Evolutionary conservation across 2,888 invertebrate species (phyloP).

Genomic region (Tetanocera ferruginea): DNA sequence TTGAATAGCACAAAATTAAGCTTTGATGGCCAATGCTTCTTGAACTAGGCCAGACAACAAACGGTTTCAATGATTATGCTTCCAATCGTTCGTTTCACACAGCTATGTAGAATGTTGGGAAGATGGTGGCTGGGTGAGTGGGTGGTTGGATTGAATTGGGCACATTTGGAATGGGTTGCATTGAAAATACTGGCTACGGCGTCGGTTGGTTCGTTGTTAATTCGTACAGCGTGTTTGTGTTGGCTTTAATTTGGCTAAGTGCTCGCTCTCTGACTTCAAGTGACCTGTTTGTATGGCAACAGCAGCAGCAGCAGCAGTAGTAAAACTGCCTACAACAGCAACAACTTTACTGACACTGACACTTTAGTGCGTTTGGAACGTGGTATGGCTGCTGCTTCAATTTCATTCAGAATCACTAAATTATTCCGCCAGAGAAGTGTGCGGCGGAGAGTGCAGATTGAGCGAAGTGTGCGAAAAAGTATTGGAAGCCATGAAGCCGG

Average conservation of each 20-base stretch:
- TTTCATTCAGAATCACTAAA: too few relatives aligned
- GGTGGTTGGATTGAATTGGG: too few relatives aligned
- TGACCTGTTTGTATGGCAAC: neutral
- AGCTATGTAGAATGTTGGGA: too few relatives aligned
- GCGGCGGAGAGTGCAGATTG: too few relatives aligned
- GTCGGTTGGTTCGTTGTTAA: too few relatives aligned
- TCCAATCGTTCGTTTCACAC: neutral
- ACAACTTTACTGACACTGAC: neutral
- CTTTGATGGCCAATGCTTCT: neutral
- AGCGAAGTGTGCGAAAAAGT: too few relatives aligned
- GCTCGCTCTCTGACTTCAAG: constrained; percentile 18
- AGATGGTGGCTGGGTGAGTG: too few relatives aligned
- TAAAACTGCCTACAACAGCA: neutral
- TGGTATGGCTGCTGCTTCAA: neutral
- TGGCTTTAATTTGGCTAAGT: constrained; percentile 6
- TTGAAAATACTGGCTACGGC: too few relatives aligned
- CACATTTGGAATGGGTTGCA: too few relatives aligned
- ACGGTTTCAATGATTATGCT: constrained; percentile 5
- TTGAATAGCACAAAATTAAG: neutral
- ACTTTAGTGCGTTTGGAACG: constrained; percentile 10
- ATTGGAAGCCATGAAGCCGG: too few relatives aligned
- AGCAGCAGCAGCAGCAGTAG: neutral
- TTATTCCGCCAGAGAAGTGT: too few relatives aligned
- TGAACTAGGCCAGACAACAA: too few relatives aligned
- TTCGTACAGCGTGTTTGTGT: neutral